phyloP scores from a whole-genome alignment of 2,888 invertebrate genomes.

The Catocala fraxini region DNA sequence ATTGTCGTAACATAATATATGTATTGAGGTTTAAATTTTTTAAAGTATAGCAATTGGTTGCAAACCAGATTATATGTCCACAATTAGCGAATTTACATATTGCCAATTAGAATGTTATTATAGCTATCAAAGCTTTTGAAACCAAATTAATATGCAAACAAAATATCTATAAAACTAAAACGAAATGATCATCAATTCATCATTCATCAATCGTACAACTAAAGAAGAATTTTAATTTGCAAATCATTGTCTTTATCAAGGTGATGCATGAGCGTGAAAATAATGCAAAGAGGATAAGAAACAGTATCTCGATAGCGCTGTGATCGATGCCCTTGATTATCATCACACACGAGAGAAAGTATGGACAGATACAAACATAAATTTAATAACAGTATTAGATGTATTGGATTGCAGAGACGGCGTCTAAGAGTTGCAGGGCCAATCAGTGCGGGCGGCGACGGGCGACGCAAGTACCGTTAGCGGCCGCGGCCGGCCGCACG shows the following conservation, averaged over 20 bases:
- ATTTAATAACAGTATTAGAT: slow-evolving; percentile 85
- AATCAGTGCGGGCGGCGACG: slow-evolving; percentile 64
- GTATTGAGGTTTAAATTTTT: slow-evolving; percentile 7
- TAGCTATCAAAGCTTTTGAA: slow-evolving; percentile 13
- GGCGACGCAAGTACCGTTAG: slow-evolving; percentile 73
- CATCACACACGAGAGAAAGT: slow-evolving; percentile 79
- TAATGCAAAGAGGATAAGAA: slow-evolving; percentile 71
- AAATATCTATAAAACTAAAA: slow-evolving; percentile 26
- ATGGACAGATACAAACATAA: slow-evolving; percentile 74
- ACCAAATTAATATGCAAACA: slow-evolving; percentile 10
- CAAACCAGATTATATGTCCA: slow-evolving; percentile 15
- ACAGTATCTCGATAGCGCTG: slow-evolving; percentile 64
- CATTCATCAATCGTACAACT: not conserved
- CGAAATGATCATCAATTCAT: slow-evolving; percentile 14
- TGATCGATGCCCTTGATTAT: slow-evolving; percentile 79
- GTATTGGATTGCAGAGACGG: slow-evolving; percentile 80
- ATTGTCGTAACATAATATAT: slow-evolving; percentile 11
- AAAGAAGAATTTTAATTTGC: slow-evolving; percentile 43
- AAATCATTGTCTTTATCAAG: slow-evolving; percentile 48
- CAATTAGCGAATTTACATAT: slow-evolving; percentile 23
- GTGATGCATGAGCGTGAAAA: slow-evolving; percentile 64
- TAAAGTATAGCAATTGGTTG: slow-evolving; percentile 12
- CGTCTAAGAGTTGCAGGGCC: slow-evolving; percentile 78
- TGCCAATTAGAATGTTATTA: slow-evolving; percentile 15
- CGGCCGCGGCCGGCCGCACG: slow-evolving; percentile 60